Base-by-base conservation (phyloP, 2,113 vertebrate species). In the Anoplopoma fimbria region DNA sequence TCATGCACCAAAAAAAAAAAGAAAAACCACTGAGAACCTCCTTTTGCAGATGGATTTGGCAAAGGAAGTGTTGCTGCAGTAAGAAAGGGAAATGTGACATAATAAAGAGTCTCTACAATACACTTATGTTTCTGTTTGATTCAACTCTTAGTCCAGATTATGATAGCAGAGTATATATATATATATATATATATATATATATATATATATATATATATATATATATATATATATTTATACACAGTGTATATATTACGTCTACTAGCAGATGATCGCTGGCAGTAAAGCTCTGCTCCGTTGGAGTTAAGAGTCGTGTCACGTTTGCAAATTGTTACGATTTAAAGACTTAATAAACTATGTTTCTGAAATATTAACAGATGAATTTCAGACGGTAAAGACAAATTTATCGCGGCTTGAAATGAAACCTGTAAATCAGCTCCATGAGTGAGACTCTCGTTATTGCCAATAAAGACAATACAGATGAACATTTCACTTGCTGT, bases 391-490 rank as follows among this genome's bases (percentile, higher is more conserved):
- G 69, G 36, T 81, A 53, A 82, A 75, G 83, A 85, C 34, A 86
- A 83, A 88, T 89, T 84, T 89, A 86, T 61, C 68, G 68, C 74
- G 2, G 69, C 76, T 83, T 36, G 55, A 83, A 89, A 86, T 88
- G 77, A 92, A 83, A 86, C 61, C 88, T 85, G 69, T 91, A 88
- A 91, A 87, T 92, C 87, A 83, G 57, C 36, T 77, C 57, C 78
- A 36, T 14, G 58, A 74, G 72, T 69, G 72, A 47, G 72, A 57
- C 58, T 79, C 62, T 57, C 67, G 47, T 88, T 79, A 86, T 69
- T 74, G 77, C 83, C 77, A 74, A 58, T 83, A 75, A 84, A 83
- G n/a, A 79, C 64, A 64, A 62, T 13, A 69, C 40, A 72, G 58
- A 83, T 40, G 75, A 83, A 75, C 71, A 51, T 79, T 83, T 87